Percentiles rank a stretch among this genome's conserved stretches.
These are phyloP conservation scores for Patella depressa DNA, from an alignment of 2,888 invertebrate genomes.

Conservation along the genomic window DNA sequence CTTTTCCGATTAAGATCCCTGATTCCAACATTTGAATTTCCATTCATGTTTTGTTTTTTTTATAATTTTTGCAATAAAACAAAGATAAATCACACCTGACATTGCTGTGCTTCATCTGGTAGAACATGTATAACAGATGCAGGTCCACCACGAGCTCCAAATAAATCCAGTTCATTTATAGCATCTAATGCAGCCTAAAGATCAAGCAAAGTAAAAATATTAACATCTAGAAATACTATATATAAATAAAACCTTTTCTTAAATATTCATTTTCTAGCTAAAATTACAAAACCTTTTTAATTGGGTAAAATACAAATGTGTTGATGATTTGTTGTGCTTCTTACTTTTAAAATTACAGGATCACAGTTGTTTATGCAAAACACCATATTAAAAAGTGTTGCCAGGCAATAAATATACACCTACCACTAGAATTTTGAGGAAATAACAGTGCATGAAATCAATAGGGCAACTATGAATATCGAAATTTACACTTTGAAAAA, in stretches of 20 bases:
- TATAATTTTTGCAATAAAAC: too few species aligned
- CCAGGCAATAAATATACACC: too few species aligned
- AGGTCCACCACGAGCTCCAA: slow-evolving; percentile 94
- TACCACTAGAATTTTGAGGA: not conserved
- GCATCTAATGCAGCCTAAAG: slow-evolving; percentile 90
- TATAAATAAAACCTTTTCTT: not conserved
- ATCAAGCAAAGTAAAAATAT: not conserved
- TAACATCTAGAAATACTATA: not conserved
- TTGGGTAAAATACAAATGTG: not conserved
- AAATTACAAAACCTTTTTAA: not conserved
- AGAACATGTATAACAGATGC: slow-evolving; percentile 97
- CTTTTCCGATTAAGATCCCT: too few species aligned
- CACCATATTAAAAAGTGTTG: too few species aligned
- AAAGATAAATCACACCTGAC: slow-evolving; percentile 76
- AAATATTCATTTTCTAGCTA: not conserved
- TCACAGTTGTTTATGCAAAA: not conserved
- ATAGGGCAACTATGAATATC: too few species aligned
- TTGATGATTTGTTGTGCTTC: not conserved
- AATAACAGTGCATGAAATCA: not conserved
- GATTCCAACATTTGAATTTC: too few species aligned
- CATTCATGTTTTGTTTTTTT: too few species aligned
- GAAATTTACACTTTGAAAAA: too few species aligned
- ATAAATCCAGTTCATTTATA: slow-evolving; percentile 97
- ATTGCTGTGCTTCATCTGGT: slow-evolving; percentile 99
- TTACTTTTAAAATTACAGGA: not conserved